Conservation (phyloP, 2,888 invertebrate species). For the Drosophila algonquin region DNA sequence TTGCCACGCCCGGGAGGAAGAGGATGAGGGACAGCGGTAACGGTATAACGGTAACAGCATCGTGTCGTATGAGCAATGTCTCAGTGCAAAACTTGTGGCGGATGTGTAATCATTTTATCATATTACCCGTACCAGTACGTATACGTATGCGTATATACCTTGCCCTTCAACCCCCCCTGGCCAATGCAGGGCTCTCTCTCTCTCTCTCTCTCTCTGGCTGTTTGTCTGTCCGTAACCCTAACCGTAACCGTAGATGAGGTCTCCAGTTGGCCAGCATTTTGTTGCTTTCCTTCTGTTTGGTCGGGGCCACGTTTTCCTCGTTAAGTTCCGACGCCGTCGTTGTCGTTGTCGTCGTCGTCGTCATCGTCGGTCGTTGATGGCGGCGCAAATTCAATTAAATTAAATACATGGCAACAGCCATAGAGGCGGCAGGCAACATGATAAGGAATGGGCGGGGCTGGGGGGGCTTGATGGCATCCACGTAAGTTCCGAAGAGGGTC, state of each 20-base stretch:
- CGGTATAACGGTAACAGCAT: slow-evolving; percentile 30
- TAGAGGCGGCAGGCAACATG: not conserved
- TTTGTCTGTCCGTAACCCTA: slow-evolving; percentile 24
- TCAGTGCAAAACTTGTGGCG: slow-evolving; percentile 74
- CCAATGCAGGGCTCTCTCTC: not conserved
- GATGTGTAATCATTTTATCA: slow-evolving; percentile 78
- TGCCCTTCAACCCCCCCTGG: not conserved
- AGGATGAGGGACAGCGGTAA: slow-evolving; percentile 26
- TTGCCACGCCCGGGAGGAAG: slow-evolving; percentile 13
- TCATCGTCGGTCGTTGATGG: slow-evolving; percentile 38
- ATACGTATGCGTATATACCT: not conserved
- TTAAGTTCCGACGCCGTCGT: slow-evolving; percentile 67
- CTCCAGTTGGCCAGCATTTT: slow-evolving; percentile 42
- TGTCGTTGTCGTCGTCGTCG: slow-evolving; percentile 16
- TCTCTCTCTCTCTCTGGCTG: not conserved
- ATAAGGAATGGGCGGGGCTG: not conserved
- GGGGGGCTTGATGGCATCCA: not conserved
- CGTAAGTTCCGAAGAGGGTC: slow-evolving; percentile 4
- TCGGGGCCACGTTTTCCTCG: slow-evolving; percentile 65
- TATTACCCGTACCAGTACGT: slow-evolving; percentile 59
- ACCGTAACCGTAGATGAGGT: slow-evolving; percentile 42
- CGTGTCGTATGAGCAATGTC: slow-evolving; percentile 78
- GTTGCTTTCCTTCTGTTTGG: slow-evolving; percentile 8
- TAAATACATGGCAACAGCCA: slow-evolving; percentile 72
- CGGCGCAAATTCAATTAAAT: slow-evolving; percentile 78